A percentile compares a stretch with the other conserved stretches of the same genome.
Evolutionary conservation across 2,888 invertebrate species (phyloP).

Genomic region (Noctua janthina): DNA sequence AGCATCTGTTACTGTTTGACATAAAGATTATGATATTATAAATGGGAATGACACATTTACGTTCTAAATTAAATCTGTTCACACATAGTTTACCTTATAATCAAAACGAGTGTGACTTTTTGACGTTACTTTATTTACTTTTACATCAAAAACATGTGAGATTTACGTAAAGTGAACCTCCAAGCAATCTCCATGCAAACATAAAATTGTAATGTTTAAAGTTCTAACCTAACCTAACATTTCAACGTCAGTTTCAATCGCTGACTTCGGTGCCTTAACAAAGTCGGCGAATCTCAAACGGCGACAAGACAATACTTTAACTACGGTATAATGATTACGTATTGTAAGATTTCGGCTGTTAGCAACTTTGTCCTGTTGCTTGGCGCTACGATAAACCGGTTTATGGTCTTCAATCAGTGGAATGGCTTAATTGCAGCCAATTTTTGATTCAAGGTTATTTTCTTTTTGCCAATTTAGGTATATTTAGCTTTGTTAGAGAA

Average conservation of each 20-base stretch:
- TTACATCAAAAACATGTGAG: constrained; percentile 38
- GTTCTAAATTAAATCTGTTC: constrained; percentile 5
- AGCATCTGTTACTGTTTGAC: constrained; percentile 32
- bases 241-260: constrained; percentile 35
- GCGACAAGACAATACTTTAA: constrained; percentile 86
- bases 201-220: constrained; percentile 1
- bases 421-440: constrained; percentile 50
- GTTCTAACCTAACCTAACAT: not conserved
- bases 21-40: constrained; percentile 26
- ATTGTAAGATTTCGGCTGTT: constrained; percentile 82
- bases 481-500: constrained; percentile 29
- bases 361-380: constrained; percentile 60
- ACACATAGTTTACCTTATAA: constrained; percentile 14
- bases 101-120: constrained; percentile 21
- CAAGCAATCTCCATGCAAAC: constrained; percentile 17
- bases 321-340: constrained; percentile 84
- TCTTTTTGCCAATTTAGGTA: constrained; percentile 38
- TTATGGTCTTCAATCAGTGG: constrained; percentile 60
- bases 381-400: constrained; percentile 71
- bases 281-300: constrained; percentile 83
- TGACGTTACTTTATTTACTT: constrained; percentile 38
- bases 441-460: constrained; percentile 48
- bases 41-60: constrained; percentile 32
- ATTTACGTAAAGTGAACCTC: constrained; percentile 4
- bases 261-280: constrained; percentile 70